Base-by-base conservation (phyloP, 2,113 vertebrate genomes). In the Physeter macrocephalus region DNA sequence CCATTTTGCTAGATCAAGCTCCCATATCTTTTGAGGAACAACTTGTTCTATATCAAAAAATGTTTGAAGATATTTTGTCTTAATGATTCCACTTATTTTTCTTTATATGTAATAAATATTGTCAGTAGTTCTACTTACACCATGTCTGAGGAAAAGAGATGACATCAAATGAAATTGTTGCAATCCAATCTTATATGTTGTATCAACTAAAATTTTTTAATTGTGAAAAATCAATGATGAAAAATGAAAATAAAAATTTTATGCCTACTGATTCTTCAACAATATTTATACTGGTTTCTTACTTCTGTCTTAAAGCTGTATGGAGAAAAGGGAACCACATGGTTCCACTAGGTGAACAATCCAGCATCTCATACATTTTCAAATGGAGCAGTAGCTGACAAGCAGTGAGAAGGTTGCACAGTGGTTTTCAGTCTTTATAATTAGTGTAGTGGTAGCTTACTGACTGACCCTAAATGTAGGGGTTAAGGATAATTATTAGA, bases 11-110 rank as follows among this genome's bases (percentile, higher is more conserved):
- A 82, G 18, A 21, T 94, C 46, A 97, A 96, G 10, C 13, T 71
- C 17, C 54, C 97, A 88, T 96, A 52, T 49, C 31, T 96, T 98
- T 72, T 92, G 64, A 94, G 75, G 11, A 97, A 23, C 46, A 97
- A n/a, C 64, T 95, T 25, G 39, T 15, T 69, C 49, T 71, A 11
- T 97, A 23, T 9, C 74, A 77, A 93, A 39, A 3, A 27, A 94
- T 82, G 66, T 75, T 97, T 88, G 8, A 93, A 96, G 83, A 15
- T n/a, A 8, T 39, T 78, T 27, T 84, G 43, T 96, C 31, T 66
- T 77, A 95, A 87, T 97, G 8, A 93, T 94, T 46, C 5, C 7
- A 10, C 69, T 95, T 95, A 41, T 96, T 97, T 96, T 62, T 90
- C 88, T 92, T 57, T 94, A 78, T 54, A 17, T 80, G 6, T 94